Base-by-base conservation (phyloP, 2,888 invertebrate genomes). In the Altica lythri region DNA sequence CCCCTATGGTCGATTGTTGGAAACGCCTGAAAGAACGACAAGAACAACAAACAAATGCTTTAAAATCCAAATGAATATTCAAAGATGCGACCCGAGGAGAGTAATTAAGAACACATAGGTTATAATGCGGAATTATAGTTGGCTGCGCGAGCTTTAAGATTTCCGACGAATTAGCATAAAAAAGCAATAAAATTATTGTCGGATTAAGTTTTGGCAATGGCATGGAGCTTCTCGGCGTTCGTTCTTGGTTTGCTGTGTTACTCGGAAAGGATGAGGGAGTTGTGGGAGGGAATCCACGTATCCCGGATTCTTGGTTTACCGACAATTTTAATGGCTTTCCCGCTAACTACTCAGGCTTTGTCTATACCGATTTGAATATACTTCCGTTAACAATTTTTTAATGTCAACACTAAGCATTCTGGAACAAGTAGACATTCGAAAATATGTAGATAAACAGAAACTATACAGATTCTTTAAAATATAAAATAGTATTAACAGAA, bases 61-160 rank as follows among this genome's bases (percentile, higher is more conserved):
- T 51, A 57, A 60, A 49, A 53, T 57, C 60, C 56, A 43, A 61
- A 61, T 61, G 61, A 61, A 61, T 61, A 61, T 61, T 61, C 61
- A 61, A 61, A 61, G 59, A 59, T 57, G 52, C 48, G 48, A 45
- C 42, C 42, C 50, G 50, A 44, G 50, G 50, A 58, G 48, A 53
- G 67, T 65, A 71, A 71, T 70, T 71, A 71, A 70, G 70, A 71
- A 70, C 70, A 66, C 71, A 71, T 71, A 71, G 71, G 71, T 71
- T 70, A 68, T 71, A 70, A 70, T 68, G 64, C 66, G 68, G 69
- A 68, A 68, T 68, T 69, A 62, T 60, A 55, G 56, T 53, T 49
- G 42, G 58, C 56, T 53, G 55, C 47, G 55, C 57, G 62, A 57
- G 62, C 58, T 60, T 58, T 59, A 60, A 62, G 60, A 60, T 62